Evolutionary conservation across 2,888 invertebrate species (phyloP).

Genomic region (Hypomecis atomaria): DNA sequence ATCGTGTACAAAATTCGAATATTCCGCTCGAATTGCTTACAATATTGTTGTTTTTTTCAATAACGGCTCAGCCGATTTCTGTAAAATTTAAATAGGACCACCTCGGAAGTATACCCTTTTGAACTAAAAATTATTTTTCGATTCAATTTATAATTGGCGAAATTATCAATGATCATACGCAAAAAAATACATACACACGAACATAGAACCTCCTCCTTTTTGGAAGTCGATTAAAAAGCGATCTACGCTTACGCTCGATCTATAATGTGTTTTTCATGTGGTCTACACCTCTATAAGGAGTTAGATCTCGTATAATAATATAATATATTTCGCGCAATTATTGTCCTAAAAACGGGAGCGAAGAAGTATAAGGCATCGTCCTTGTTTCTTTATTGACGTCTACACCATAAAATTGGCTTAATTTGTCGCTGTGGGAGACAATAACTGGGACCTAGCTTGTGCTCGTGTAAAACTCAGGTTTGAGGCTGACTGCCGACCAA

Average conservation of each 20-base stretch:
- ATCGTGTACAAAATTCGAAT: too few species aligned
- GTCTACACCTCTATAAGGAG: neutral
- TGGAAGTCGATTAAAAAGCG: too few species aligned
- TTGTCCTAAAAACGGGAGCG: slow-evolving; percentile 10
- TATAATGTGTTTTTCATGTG: slow-evolving; percentile 1
- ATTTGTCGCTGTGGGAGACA: slow-evolving; percentile 27
- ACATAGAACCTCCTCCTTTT: too few species aligned
- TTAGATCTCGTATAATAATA: neutral
- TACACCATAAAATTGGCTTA: slow-evolving; percentile 27
- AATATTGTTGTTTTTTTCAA: too few species aligned
- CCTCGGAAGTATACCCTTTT: too few species aligned
- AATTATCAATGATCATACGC: too few species aligned
- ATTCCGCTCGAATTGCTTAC: too few species aligned
- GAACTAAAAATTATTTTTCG: too few species aligned
- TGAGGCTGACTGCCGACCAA: neutral
- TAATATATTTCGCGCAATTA: slow-evolving; percentile 1
- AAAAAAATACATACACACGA: too few species aligned
- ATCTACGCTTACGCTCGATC: neutral
- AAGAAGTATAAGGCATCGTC: slow-evolving; percentile 22
- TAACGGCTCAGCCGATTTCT: too few species aligned
- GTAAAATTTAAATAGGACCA: too few species aligned
- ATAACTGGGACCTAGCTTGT: slow-evolving; percentile 10
- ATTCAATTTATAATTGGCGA: too few species aligned
- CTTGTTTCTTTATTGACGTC: slow-evolving; percentile 34
- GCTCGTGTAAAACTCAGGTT: neutral